Evolutionary conservation across 2,888 invertebrate genomes (phyloP).

Genomic region (Caenorhabditis uteleia): DNA sequence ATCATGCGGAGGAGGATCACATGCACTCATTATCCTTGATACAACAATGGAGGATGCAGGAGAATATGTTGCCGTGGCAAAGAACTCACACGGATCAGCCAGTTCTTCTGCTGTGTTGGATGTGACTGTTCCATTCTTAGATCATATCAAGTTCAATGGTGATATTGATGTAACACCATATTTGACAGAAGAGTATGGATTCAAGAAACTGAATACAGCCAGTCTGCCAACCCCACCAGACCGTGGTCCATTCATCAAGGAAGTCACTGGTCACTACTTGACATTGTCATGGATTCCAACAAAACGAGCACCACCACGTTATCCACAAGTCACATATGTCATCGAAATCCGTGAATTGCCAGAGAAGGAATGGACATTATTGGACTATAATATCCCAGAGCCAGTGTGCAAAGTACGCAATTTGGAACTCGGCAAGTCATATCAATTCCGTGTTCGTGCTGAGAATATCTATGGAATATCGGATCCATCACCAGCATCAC

Average conservation of each 20-base stretch:
- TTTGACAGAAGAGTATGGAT: conserved; percentile 69
- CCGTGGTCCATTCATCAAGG: conserved; percentile 88
- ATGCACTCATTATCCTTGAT: conserved; percentile 67
- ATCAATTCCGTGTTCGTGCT: conserved; percentile 91
- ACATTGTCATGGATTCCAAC: conserved; percentile 93
- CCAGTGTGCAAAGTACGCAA: conserved; percentile 88
- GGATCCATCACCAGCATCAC: conserved; percentile 89
- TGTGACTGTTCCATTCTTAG: conserved; percentile 67
- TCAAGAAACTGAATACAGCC: conserved; percentile 65
- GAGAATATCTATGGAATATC: conserved; percentile 95
- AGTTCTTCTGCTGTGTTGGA: conserved; percentile 66
- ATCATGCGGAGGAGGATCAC: conserved; percentile 66
- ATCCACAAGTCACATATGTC: conserved; percentile 88
- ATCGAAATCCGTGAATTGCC: conserved; percentile 92
- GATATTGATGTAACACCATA: conserved; percentile 67
- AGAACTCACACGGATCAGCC: conserved; percentile 66
- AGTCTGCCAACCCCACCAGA: conserved; percentile 83
- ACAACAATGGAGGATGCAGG: conserved; percentile 67
- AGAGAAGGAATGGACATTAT: conserved; percentile 89
- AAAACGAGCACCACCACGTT: conserved; percentile 82
- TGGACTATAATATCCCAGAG: conserved; percentile 78
- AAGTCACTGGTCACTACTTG: conserved; percentile 87
- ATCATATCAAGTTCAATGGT: conserved; percentile 68
- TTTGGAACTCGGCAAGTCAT: conserved; percentile 89
- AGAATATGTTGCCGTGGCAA: conserved; percentile 68